Evolutionary conservation across 2,888 invertebrate genomes (phyloP).

Genomic region (Limnephilus lunatus): DNA sequence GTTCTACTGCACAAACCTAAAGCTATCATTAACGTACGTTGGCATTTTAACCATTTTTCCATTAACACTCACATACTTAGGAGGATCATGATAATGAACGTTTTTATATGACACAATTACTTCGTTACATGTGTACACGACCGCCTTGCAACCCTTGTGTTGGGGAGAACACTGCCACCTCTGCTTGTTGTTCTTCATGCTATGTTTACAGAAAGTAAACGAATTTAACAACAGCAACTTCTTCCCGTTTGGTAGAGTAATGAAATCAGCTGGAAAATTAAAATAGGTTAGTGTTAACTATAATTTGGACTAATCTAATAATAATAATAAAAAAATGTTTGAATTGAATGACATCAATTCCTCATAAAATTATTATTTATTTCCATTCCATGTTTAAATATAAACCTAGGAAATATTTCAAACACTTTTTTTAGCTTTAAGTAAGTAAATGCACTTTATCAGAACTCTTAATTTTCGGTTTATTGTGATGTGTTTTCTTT

Average conservation of each 20-base stretch:
- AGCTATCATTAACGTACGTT: too few species aligned
- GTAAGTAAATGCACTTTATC: too few species aligned
- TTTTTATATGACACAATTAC: slow-evolving; percentile 49
- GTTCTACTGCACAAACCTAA: too few species aligned
- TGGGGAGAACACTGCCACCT: neutral
- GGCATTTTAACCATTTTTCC: neutral
- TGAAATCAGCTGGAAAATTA: neutral
- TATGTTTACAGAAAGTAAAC: slow-evolving; percentile 50
- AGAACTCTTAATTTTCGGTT: too few species aligned
- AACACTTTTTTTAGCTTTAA: too few species aligned
- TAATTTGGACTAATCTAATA: too few species aligned
- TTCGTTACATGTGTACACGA: slow-evolving; percentile 34
- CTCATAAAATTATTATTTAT: too few species aligned
- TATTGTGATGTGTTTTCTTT: too few species aligned
- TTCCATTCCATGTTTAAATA: too few species aligned
- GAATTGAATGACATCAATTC: too few species aligned
- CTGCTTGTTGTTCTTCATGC: neutral
- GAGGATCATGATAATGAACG: slow-evolving; percentile 20
- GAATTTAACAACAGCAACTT: slow-evolving; percentile 47
- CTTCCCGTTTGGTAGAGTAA: slow-evolving; percentile 16
- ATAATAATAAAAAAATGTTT: too few species aligned
- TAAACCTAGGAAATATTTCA: too few species aligned
- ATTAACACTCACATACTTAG: neutral
- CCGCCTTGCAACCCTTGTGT: neutral
- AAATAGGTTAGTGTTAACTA: neutral